These are phyloP conservation scores for Morus bassanus DNA, from an alignment of 2,797 vertebrate species.

Conservation along the genomic window DNA sequence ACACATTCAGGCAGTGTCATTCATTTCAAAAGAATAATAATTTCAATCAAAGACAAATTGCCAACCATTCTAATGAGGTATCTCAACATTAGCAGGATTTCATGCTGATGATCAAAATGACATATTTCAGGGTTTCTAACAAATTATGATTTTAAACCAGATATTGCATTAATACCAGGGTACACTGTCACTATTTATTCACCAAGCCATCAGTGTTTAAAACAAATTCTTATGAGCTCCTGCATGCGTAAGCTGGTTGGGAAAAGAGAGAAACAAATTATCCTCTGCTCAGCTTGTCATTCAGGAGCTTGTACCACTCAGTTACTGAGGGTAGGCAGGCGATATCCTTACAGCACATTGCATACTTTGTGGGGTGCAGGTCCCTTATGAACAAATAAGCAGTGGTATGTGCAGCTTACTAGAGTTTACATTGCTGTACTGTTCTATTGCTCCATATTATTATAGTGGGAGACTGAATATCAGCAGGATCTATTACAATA, in stretches of 20 bases:
- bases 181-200: slow-evolving; percentile 60
- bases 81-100: slow-evolving; percentile 66
- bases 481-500: slow-evolving; percentile 55
- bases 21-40: slow-evolving; percentile 72
- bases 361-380: not conserved
- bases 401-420: not conserved
- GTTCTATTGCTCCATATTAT: slow-evolving; percentile 28
- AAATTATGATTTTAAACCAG: slow-evolving; percentile 53
- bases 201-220: slow-evolving; percentile 47
- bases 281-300: slow-evolving; percentile 25
- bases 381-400: not conserved
- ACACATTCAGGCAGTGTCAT: slow-evolving; percentile 66
- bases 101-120: slow-evolving; percentile 70
- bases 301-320: not conserved
- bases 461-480: slow-evolving; percentile 55
- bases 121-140: slow-evolving; percentile 63
- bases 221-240: slow-evolving; percentile 44
- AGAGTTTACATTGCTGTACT: not conserved
- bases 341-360: not conserved
- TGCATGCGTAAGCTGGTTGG: not conserved
- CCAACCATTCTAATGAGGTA: slow-evolving; percentile 69
- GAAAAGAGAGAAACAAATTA: slow-evolving; percentile 4
- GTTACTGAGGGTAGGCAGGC: not conserved
- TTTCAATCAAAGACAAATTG: slow-evolving; percentile 71
- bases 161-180: slow-evolving; percentile 67